These are phyloP conservation scores for Dryococelus australis DNA, from an alignment of 2,888 invertebrate genomes.

Conservation along the genomic window DNA sequence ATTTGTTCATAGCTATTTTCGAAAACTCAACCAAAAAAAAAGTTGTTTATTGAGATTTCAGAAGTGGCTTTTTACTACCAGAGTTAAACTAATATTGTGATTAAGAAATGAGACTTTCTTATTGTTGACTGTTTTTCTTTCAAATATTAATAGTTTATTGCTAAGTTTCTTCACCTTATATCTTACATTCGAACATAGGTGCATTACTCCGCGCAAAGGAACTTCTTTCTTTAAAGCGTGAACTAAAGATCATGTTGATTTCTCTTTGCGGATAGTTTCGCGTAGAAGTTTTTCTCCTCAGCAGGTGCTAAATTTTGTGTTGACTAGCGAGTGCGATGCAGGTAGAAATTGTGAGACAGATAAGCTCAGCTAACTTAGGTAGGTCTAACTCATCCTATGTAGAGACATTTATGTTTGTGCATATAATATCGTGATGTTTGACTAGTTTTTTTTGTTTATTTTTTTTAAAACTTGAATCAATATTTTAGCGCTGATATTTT, in stretches of 20 bases:
- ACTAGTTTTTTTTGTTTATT: slow-evolving; percentile 25
- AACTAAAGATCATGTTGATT: neutral
- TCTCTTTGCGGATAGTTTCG: neutral
- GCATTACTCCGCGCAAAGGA: neutral
- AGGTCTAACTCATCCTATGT: slow-evolving; percentile 25
- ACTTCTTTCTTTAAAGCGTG: neutral
- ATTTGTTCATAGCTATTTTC: slow-evolving; percentile 48
- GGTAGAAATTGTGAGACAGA: slow-evolving; percentile 6
- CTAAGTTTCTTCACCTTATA: neutral
- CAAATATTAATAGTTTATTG: slow-evolving; percentile 29
- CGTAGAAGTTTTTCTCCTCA: neutral
- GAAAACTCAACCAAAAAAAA: slow-evolving; percentile 39
- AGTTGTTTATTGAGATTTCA: slow-evolving; percentile 42
- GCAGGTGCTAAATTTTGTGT: neutral
- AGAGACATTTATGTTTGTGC: slow-evolving; percentile 18
- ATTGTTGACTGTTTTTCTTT: slow-evolving; percentile 36
- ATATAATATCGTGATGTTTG: slow-evolving; percentile 35
- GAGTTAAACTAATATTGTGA: slow-evolving; percentile 40
- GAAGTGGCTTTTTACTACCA: slow-evolving; percentile 45
- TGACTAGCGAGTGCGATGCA: neutral
- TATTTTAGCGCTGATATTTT: slow-evolving; percentile 56
- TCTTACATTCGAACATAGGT: neutral
- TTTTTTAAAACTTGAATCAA: slow-evolving; percentile 36
- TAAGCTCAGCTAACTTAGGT: slow-evolving; percentile 16
- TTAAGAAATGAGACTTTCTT: slow-evolving; percentile 37